phyloP scores from a whole-genome alignment of 2,888 invertebrate genomes.

The Morpho deidamia region DNA sequence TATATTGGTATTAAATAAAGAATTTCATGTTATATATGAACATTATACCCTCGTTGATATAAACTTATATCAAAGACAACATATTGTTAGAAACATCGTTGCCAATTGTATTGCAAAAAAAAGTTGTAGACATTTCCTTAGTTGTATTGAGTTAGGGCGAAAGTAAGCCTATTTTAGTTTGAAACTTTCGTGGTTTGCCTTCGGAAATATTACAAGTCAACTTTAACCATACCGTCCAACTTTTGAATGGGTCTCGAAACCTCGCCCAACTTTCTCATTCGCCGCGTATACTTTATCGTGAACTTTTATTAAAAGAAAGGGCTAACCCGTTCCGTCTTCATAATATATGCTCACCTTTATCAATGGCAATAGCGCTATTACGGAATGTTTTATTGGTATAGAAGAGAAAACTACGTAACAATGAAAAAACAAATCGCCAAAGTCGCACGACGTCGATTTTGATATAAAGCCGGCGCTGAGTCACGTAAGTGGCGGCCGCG shows the following conservation, averaged over 20 bases:
- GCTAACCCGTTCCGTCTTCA: conserved; percentile 11
- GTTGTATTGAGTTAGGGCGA: not conserved
- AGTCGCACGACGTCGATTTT: conserved; percentile 62
- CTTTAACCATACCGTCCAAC: conserved; percentile 31
- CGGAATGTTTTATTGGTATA: conserved; percentile 47
- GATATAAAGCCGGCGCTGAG: conserved; percentile 66
- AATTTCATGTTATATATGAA: too few species aligned
- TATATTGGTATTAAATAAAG: too few species aligned
- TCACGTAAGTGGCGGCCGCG: conserved; percentile 56
- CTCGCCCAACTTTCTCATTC: conserved; percentile 35
- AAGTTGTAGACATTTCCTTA: not conserved
- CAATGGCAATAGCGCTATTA: conserved; percentile 50
- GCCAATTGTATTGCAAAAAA: too few species aligned
- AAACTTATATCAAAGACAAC: too few species aligned
- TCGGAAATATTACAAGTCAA: conserved; percentile 24
- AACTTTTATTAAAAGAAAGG: conserved; percentile 47
- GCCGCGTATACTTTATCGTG: conserved; percentile 29
- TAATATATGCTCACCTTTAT: conserved; percentile 46
- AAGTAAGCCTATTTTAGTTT: conserved; percentile 12
- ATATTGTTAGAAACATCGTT: too few species aligned
- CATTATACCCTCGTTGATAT: too few species aligned
- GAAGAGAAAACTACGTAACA: conserved; percentile 52
- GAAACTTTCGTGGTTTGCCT: conserved; percentile 28
- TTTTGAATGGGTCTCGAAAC: conserved; percentile 35
- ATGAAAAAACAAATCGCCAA: conserved; percentile 61